phyloP scores from a whole-genome alignment of 2,113 vertebrate genomes.

The Triplophysa siluroides region DNA sequence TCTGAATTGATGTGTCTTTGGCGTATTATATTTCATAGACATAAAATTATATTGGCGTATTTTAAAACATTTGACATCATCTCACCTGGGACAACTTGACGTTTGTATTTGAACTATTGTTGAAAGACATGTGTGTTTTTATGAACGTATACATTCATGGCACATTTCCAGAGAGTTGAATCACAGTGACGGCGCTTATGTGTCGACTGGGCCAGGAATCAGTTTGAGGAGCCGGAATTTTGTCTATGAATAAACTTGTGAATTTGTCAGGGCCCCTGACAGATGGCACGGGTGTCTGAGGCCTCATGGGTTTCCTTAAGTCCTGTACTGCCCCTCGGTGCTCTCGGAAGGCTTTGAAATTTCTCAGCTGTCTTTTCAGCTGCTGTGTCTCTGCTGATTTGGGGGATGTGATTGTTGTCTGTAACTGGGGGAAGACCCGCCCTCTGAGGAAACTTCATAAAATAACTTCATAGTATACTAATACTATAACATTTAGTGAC shows the following conservation, averaged over 20 bases:
- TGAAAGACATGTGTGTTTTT: too few species aligned
- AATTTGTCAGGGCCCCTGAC: conserved; percentile 48
- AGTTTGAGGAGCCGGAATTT: background rate
- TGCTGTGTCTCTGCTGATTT: conserved; percentile 5
- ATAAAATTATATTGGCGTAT: too few species aligned
- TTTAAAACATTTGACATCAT: background rate
- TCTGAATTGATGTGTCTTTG: too few species aligned
- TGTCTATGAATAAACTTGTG: conserved; percentile 28
- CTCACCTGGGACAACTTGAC: background rate
- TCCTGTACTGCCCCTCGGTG: conserved; percentile 57
- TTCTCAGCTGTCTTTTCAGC: conserved; percentile 79
- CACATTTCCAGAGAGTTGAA: conserved; percentile 3
- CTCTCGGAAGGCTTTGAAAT: conserved; percentile 63
- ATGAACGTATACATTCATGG: background rate
- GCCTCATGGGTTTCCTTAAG: conserved; percentile 49
- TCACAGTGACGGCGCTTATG: background rate
- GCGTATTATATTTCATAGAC: too few species aligned
- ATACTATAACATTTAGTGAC: background rate
- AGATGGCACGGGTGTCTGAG: conserved; percentile 53
- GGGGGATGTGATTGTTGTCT: conserved; percentile 32
- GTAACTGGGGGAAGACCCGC: background rate
- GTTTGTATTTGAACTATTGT: background rate
- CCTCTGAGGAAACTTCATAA: background rate
- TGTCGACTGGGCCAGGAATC: conserved; percentile 29
- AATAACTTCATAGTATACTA: too few species aligned